Conservation (phyloP, 2,888 invertebrate species). For the Sthenelais limicola region DNA sequence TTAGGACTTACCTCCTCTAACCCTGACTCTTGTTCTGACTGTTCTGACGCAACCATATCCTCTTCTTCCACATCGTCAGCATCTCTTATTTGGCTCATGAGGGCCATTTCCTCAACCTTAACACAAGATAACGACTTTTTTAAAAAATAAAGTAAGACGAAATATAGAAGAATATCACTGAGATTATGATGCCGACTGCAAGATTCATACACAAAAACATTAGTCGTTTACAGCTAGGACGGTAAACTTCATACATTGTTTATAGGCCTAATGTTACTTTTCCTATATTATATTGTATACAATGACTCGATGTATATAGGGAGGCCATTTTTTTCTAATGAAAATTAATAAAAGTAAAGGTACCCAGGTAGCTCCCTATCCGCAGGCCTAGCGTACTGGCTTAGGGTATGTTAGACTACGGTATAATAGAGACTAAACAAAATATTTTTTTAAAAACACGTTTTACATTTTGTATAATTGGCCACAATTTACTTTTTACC, state of each 20-base stretch:
- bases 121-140: background rate
- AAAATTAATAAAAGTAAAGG: too few species aligned
- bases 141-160: background rate
- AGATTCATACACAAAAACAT: background rate
- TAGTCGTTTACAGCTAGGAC: background rate
- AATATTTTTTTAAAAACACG: too few species aligned
- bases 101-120: conserved; percentile 16
- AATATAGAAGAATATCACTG: background rate
- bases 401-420: too few species aligned
- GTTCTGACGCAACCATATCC: too few species aligned
- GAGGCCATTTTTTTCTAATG: background rate
- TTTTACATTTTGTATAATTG: too few species aligned
- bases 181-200: background rate
- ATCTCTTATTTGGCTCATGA: conserved; percentile 8
- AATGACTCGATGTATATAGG: background rate
- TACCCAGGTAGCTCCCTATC: too few species aligned
- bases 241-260: background rate
- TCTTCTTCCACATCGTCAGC: background rate
- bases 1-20: too few species aligned
- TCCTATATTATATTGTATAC: background rate
- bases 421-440: too few species aligned
- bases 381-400: too few species aligned
- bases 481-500: too few species aligned
- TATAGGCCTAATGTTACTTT: background rate
- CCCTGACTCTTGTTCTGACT: too few species aligned